Conservation (phyloP, 2,888 invertebrate genomes). For the Tromatobia lineatoria region DNA sequence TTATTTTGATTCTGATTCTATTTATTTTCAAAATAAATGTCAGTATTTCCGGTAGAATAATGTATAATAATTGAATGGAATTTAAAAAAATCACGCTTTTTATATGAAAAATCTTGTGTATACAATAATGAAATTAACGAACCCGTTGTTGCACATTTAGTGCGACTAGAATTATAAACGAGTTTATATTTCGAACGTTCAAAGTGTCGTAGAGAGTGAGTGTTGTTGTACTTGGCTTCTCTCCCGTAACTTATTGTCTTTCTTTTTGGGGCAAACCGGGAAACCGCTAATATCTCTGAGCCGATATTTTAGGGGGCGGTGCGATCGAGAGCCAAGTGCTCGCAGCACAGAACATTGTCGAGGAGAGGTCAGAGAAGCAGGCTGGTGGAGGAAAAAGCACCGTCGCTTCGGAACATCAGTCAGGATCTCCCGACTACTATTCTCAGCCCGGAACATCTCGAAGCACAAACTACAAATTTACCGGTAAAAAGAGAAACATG, state of each 20-base stretch:
- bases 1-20: too few relatives aligned
- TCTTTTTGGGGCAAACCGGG: background rate
- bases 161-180: too few relatives aligned
- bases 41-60: too few relatives aligned
- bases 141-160: too few relatives aligned
- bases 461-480: slow-evolving; percentile 25
- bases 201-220: background rate
- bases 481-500: slow-evolving; percentile 70
- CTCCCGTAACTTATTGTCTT: background rate
- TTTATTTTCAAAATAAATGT: too few relatives aligned
- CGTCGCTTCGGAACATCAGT: slow-evolving; percentile 21
- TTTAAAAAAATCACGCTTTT: background rate
- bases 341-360: slow-evolving; percentile 14
- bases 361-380: slow-evolving; percentile 28
- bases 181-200: background rate
- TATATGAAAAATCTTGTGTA: too few relatives aligned
- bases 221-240: too few relatives aligned
- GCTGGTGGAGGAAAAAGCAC: slow-evolving; percentile 28
- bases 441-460: slow-evolving; percentile 59
- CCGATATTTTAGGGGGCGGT: slow-evolving; percentile 59
- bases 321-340: slow-evolving; percentile 37
- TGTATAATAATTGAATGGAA: too few relatives aligned
- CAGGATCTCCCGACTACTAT: slow-evolving; percentile 25
- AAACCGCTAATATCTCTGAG: background rate
- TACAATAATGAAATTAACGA: too few relatives aligned